Conservation (phyloP, 2,888 invertebrate species). For the Pandemis cinnamomeana region DNA sequence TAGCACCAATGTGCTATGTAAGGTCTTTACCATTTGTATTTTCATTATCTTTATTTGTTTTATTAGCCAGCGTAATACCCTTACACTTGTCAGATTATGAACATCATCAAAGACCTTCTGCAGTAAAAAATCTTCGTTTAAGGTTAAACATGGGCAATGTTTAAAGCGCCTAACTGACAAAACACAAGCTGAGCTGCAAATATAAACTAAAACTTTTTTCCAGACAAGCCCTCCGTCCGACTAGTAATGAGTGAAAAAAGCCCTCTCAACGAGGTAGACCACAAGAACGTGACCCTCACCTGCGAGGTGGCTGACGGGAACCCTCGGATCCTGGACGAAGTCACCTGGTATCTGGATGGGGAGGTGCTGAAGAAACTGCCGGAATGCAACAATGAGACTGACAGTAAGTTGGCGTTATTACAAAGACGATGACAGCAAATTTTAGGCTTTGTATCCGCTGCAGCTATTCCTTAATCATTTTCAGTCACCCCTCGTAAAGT, state of each 20-base stretch:
- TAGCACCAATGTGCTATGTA: slow-evolving; percentile 92
- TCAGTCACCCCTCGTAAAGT: too few species aligned
- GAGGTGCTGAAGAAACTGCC: slow-evolving; percentile 93
- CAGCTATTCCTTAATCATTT: too few species aligned
- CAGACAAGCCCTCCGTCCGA: slow-evolving; percentile 91
- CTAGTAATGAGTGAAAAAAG: slow-evolving; percentile 90
- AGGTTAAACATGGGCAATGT: too few species aligned
- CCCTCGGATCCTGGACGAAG: slow-evolving; percentile 88
- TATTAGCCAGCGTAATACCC: too few species aligned
- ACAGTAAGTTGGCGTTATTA: slow-evolving; percentile 50
- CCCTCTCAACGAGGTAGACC: slow-evolving; percentile 91
- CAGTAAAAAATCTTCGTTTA: too few species aligned
- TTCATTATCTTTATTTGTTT: background rate
- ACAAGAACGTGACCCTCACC: slow-evolving; percentile 91
- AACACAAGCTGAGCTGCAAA: too few species aligned
- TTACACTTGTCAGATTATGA: too few species aligned
- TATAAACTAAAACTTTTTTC: slow-evolving; percentile 45
- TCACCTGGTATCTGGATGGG: slow-evolving; percentile 94
- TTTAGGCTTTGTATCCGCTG: too few species aligned
- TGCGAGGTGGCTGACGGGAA: slow-evolving; percentile 93
- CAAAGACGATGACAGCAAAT: too few species aligned
- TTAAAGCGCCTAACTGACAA: too few species aligned
- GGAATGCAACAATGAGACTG: slow-evolving; percentile 88
- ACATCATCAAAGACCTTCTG: too few species aligned
- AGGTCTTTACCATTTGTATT: slow-evolving; percentile 63